phyloP scores from a whole-genome alignment of 1,140 invertebrate species.

The Ridgeia piscesae region DNA sequence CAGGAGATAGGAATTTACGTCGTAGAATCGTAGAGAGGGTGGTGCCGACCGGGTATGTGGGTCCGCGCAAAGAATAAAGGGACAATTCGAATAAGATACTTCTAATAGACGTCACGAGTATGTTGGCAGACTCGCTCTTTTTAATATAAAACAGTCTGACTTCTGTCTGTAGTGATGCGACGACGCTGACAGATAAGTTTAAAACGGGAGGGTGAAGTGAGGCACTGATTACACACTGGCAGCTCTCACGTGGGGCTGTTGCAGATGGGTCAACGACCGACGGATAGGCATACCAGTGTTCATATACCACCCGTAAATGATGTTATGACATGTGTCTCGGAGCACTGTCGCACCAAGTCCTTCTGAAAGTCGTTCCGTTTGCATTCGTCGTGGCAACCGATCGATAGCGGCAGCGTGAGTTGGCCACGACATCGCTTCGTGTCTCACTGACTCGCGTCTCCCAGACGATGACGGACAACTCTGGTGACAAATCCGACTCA shows the following conservation, averaged over 20 bases:
- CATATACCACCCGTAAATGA: background rate
- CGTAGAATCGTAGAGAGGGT: too few species aligned
- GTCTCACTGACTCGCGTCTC: background rate
- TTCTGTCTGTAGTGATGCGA: background rate
- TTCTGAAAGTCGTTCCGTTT: background rate
- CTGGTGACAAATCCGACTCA: background rate
- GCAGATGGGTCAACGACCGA: background rate
- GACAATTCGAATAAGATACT: background rate
- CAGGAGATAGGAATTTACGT: too few species aligned
- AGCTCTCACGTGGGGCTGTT: background rate
- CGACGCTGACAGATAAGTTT: background rate
- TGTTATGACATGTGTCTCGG: background rate
- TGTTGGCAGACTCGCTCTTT: background rate
- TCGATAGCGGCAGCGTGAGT: background rate
- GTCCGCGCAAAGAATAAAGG: too few species aligned
- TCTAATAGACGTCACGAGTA: background rate
- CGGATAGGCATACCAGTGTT: background rate
- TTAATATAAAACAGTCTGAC: background rate
- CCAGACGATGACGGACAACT: background rate
- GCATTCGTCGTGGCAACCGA: background rate
- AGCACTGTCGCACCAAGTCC: background rate
- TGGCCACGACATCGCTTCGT: background rate
- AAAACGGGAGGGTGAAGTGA: background rate
- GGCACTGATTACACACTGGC: background rate
- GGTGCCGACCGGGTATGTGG: too few species aligned